Evolutionary conservation across 2,888 invertebrate species (phyloP), one percentile per base, ranked within the genome.

Genomic region (Perizoma affinitatum): DNA sequence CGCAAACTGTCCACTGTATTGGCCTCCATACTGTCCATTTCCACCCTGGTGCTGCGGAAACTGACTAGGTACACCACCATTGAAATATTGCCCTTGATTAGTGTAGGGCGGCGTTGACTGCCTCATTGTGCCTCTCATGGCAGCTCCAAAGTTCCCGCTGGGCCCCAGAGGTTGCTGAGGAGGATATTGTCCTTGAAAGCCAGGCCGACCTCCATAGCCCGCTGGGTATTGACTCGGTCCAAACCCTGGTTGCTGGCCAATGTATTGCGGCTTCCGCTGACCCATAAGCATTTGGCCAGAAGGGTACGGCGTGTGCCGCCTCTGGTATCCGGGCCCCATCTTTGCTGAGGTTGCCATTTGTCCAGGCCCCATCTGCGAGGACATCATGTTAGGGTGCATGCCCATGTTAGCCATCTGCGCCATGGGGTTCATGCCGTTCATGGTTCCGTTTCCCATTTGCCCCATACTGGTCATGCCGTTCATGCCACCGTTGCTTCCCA

Each of bases 261-360:
- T 94, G 75, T 95, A 94, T 67, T 94, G 94, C 63, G 94, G 93
- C 76, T 96, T 93, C 75, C 97, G 96, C 79, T 96, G 96, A 58
- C 95, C 94, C 95, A 96, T 96, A 83, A 97, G 96, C 95, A 97
- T 96, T 61, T 96, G 95, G 9, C 97, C 96, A 62, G 95, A 95
- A 33, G 97, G 97, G 86, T 98, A 98, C 2, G 98, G 97, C 51
- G 96, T 94, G 89, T 97, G 94, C 78, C 97, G 94, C 78, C 97
- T 93, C 69, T 96, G 96, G 76, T 96, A 96, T 40, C 94, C 94
- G 6, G 93, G 89, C 65, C 91, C 94, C 95, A 96, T 96, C 81
- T 94, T 94, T 54, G 93, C 94, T 80, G 94, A 94, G 70, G 93
- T 94, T 69, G 93, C 94, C 94, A 95, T 95, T 80, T 94, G 95